Percentiles rank a stretch among this genome's conserved stretches.
Evolutionary conservation across 2,888 invertebrate species (phyloP).

Genomic region (Parnassius smintheus): DNA sequence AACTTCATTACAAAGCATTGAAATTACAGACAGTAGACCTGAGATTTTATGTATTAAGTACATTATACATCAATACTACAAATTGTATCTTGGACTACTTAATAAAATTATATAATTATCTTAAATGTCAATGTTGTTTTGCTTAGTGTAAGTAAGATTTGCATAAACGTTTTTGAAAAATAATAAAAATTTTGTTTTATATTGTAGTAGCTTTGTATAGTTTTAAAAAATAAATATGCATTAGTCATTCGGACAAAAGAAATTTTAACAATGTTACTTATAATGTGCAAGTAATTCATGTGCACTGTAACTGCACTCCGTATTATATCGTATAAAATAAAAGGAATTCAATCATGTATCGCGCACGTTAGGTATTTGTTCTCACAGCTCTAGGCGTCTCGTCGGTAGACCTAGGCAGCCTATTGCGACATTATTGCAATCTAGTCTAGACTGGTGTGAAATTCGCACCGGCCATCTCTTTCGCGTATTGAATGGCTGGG

Average conservation of each 20-base stretch:
- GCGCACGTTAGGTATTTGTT: constrained; percentile 57
- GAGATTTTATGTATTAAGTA: too few species aligned
- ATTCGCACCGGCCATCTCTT: constrained; percentile 71
- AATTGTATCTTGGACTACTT: too few species aligned
- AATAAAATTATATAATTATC: too few species aligned
- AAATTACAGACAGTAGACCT: too few species aligned
- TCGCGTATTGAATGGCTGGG: constrained; percentile 68
- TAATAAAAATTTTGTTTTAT: too few species aligned
- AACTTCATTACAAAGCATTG: too few species aligned
- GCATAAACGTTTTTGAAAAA: too few species aligned
- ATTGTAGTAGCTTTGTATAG: too few species aligned
- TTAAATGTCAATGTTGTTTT: too few species aligned
- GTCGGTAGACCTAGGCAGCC: constrained; percentile 42
- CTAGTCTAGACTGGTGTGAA: constrained; percentile 77
- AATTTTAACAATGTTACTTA: constrained; percentile 10
- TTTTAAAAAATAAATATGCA: too few species aligned
- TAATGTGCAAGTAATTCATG: constrained; percentile 2
- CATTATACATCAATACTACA: too few species aligned
- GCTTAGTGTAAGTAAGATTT: too few species aligned
- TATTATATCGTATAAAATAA: background rate
- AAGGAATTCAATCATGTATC: constrained; percentile 49
- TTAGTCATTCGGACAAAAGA: background rate
- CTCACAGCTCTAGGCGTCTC: constrained; percentile 61
- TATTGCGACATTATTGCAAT: constrained; percentile 62
- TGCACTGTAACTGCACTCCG: constrained; percentile 9